Percentiles rank a stretch among this genome's conserved stretches.
These are phyloP conservation scores for Mus caroli DNA, from an alignment of 2,797 vertebrate genomes.

Conservation along the genomic window DNA sequence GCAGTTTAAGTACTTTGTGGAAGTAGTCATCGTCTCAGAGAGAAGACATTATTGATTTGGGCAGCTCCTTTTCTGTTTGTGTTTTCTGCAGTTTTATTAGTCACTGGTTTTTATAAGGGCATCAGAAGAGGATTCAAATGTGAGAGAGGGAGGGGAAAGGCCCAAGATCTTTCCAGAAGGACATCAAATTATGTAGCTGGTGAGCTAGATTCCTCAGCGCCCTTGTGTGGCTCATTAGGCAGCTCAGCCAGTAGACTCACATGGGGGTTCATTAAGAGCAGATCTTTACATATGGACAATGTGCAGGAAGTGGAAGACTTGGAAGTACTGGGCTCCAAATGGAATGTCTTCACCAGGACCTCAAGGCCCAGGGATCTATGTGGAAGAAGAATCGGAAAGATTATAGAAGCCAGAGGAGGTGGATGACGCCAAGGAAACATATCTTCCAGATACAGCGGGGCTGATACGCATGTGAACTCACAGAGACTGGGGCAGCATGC, in stretches of 20 bases:
- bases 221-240: background rate
- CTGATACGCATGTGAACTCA: background rate
- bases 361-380: background rate
- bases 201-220: background rate
- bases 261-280: background rate
- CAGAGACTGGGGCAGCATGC: no score
- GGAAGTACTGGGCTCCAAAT: no score
- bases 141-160: constrained; percentile 34
- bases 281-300: background rate
- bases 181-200: background rate
- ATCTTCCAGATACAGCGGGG: background rate
- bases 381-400: background rate
- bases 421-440: background rate
- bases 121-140: constrained; percentile 9
- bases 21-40: background rate
- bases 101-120: background rate
- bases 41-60: constrained; percentile 6
- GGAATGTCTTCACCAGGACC: background rate
- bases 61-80: background rate
- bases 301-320: no score
- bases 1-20: constrained; percentile 49
- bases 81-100: constrained; percentile 24
- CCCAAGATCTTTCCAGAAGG: background rate
- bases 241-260: background rate
- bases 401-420: background rate